Evolutionary conservation across 2,113 vertebrate species (phyloP), one percentile per base, ranked within the genome.

Genomic region (Cyprinodon brontotheroides): DNA sequence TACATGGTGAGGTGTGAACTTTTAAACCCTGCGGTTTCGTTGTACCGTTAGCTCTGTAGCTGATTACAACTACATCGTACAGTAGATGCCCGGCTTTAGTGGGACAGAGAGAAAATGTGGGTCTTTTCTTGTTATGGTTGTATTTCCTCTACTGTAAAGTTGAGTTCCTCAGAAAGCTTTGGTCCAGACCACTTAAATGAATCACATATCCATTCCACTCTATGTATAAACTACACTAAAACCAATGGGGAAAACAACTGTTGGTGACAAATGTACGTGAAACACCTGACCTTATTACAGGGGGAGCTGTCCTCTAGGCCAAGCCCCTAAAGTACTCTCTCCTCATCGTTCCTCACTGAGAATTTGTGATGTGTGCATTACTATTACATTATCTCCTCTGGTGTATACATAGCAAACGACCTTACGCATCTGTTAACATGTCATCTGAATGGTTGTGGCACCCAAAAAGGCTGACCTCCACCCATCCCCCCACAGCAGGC

Each of bases 351-450:
- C 69, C 69, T 9, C 81, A 50, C 74, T 62, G 80, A 68, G 61
- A 60, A 80, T 65, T 84, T 83, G 86, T 82, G 82, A 81, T 70
- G 86, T 84, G 86, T 83, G 81, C 89, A 89, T 90, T 90, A 90
- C 83, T 91, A 89, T 89, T 90, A 88, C 87, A 89, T 88, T 86
- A 92, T 87, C 89, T 85, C 76, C 83, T 85, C 86, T 61, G 53
- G 80, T 81, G 86, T 84, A 89, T 88, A 91, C 88, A 85, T 86
- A 79, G 80, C 84, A 81, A 89, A 89, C 84, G 87, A 94, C 92
- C 91, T 92, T 87, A 92, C 85, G 89, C 89, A 92, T 92, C 89
- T 87, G 89, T 92, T 91, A 92, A 92, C 91, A 91, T 91, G 89
- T 90, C 89, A 83, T 88, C 80, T 89, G 75, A 85, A 86, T 83